Evolutionary conservation across 1,140 invertebrate genomes (phyloP), one percentile per base, ranked within the genome.

Genomic region (Brachionus plicatilis): DNA sequence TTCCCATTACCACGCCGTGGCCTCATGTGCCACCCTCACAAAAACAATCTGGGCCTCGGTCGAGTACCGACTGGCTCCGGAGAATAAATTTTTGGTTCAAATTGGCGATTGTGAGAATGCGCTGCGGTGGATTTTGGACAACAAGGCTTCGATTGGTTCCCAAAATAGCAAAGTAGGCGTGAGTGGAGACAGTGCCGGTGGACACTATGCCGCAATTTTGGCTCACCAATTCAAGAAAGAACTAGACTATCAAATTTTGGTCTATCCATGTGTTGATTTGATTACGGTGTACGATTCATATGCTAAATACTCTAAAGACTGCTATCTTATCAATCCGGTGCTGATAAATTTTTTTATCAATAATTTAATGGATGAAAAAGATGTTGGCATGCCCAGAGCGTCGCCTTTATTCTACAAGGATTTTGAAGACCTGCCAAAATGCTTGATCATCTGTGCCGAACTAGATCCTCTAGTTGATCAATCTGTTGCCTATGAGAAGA

Each of bases 261-360:
- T 83, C 43, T 83, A 83, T 70, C 60, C 82, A 47, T 83, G 66
- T 83, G 66, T 83, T 14, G 60, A 83, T 47, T 50, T 83, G 24
- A 53, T 27, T 14, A 83, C 41, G 5, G 8, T 37, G 3, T 83
- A 47, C 20, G 20, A 83, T 12, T 41, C 66, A 24, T 70, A 50
- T 43, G 29, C 43, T 29, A 29, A 83, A 17, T 66, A 41, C 41
- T 37, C 60, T 7, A 72, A 70, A 14, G 41, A 47, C 12, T 83
- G 60, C 24, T 70, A 66, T 41, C 53, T 82, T 20, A 27, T 82
- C 37, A 60, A 41, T 24, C 79, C 79, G 12, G 50, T 60, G 5
- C 60, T 68, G 20, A 82, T 82, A 17, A 43, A 82, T 17, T 82
- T 60, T 82, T 82, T 82, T 17, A 60, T 60, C 8, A 27, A 33